A percentile compares a stretch with the other conserved stretches of the same genome.
Evolutionary conservation across 2,888 invertebrate genomes (phyloP).

Genomic region (Aphodius granarius): DNA sequence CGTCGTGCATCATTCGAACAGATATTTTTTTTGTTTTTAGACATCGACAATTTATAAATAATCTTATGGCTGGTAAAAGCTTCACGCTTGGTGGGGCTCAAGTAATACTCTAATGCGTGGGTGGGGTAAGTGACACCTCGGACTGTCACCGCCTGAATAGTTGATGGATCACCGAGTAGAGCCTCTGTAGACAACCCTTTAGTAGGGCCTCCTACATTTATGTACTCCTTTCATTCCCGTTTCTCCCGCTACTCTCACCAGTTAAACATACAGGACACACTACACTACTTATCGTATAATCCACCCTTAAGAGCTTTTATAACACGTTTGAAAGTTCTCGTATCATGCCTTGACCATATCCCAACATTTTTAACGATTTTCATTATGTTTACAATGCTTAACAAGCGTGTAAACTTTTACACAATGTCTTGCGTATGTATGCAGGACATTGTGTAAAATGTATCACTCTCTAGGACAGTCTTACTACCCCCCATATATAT

Average conservation of each 20-base stretch:
- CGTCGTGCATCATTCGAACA: neutral
- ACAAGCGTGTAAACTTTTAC: no score
- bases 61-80: constrained; percentile 30
- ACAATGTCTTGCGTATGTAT: no score
- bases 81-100: constrained; percentile 42
- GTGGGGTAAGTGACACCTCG: constrained; percentile 49
- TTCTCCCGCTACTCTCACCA: constrained; percentile 14
- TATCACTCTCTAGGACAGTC: no score
- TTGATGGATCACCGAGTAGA: constrained; percentile 47
- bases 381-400: no score
- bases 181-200: constrained; percentile 40
- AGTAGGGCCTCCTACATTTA: constrained; percentile 29
- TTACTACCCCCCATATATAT: constrained; percentile 13
- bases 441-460: no score
- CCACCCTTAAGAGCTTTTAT: constrained; percentile 1
- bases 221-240: constrained; percentile 29
- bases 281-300: constrained; percentile 24
- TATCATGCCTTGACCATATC: no score
- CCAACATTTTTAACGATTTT: no score
- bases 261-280: constrained; percentile 27
- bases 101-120: constrained; percentile 51
- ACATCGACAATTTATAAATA: constrained; percentile 22
- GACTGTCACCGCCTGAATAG: constrained; percentile 47
- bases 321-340: neutral
- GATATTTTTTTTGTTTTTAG: neutral